Conservation (phyloP, 2,888 invertebrate genomes). For the Apodemia zela region DNA sequence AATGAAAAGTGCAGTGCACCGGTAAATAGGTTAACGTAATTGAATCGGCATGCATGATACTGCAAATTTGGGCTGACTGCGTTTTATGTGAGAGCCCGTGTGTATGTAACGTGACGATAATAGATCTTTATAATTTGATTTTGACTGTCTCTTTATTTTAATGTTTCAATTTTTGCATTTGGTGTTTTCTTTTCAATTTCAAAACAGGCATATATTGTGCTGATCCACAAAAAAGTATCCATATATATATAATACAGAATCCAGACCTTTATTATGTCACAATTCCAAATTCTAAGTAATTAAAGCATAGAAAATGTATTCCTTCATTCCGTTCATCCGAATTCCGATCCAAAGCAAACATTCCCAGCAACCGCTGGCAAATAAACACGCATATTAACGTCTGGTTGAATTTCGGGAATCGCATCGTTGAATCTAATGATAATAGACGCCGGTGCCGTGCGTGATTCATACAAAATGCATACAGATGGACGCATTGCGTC, state of each 20-base stretch:
- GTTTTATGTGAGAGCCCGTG: neutral
- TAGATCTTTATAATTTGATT: no score
- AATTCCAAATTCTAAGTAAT: no score
- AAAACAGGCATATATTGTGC: no score
- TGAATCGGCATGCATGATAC: neutral
- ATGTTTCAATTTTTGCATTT: no score
- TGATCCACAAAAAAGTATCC: no score
- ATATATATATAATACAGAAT: no score
- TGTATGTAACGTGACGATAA: neutral
- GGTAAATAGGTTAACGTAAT: conserved; percentile 1
- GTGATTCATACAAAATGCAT: conserved; percentile 30
- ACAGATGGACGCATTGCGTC: conserved; percentile 31
- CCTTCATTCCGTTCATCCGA: neutral
- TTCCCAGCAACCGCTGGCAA: neutral
- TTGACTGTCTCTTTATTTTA: no score
- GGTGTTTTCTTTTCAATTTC: no score
- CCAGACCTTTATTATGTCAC: no score
- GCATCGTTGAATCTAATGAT: conserved; percentile 30
- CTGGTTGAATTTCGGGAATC: conserved; percentile 24
- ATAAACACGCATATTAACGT: conserved; percentile 28
- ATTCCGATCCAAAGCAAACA: conserved; percentile 7
- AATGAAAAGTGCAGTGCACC: neutral
- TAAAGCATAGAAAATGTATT: neutral
- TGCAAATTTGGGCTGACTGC: neutral
- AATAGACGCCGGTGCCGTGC: conserved; percentile 20